Conservation (phyloP, 2,888 invertebrate genomes). For the Melanchra persicariae region DNA sequence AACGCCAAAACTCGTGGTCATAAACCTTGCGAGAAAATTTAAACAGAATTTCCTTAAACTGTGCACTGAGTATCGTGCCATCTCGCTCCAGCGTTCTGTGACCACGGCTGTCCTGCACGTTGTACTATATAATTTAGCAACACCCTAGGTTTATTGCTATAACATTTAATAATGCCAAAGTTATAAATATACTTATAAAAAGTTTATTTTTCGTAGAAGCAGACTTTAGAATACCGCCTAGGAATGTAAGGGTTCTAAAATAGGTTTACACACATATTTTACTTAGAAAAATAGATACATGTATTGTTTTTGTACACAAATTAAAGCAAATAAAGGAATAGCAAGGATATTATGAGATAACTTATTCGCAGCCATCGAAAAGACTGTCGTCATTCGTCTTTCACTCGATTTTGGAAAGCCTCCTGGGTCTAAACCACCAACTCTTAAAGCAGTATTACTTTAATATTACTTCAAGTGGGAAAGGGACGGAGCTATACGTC, state of each 20-base stretch:
- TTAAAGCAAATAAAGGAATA: slow-evolving; percentile 10
- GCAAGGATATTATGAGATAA: background rate
- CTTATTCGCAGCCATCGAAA: background rate
- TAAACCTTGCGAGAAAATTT: slow-evolving; percentile 8
- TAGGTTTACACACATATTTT: slow-evolving; percentile 13
- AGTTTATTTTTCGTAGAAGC: slow-evolving; percentile 9
- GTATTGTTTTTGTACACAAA: slow-evolving; percentile 9
- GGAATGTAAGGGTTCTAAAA: slow-evolving; percentile 37
- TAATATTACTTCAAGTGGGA: no score
- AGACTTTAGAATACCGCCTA: slow-evolving; percentile 20
- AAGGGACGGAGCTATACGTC: no score
- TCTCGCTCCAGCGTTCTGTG: slow-evolving; percentile 8
- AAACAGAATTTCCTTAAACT: background rate
- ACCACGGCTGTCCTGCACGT: background rate
- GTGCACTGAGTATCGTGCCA: background rate
- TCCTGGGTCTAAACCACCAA: no score
- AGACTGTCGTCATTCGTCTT: background rate
- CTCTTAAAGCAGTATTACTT: no score
- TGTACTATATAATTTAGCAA: slow-evolving; percentile 11
- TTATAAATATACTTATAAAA: slow-evolving; percentile 28
- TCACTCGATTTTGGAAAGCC: background rate
- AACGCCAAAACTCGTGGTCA: background rate
- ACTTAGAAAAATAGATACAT: slow-evolving; percentile 45
- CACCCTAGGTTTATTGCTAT: slow-evolving; percentile 24
- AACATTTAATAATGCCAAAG: slow-evolving; percentile 24